phyloP scores from a whole-genome alignment of 2,113 vertebrate species.

The Passer domesticus region DNA sequence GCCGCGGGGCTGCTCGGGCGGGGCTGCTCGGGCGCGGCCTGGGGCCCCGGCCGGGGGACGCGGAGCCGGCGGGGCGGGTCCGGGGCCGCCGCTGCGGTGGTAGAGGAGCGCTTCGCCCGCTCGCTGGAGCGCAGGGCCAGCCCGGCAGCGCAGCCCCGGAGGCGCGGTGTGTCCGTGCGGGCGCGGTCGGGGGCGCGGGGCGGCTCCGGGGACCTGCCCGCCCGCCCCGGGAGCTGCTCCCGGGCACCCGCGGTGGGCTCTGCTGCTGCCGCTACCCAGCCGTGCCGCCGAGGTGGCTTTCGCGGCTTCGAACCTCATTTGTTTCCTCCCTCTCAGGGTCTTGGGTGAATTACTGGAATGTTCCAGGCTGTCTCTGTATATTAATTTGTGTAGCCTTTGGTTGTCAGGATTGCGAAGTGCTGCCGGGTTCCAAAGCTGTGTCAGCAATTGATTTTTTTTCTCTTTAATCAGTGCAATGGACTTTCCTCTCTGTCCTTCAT shows the following conservation, averaged over 20 bases:
- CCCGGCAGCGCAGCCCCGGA: neutral
- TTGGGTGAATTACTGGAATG: conserved; percentile 8
- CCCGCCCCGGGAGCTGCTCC: neutral
- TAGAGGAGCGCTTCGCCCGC: neutral
- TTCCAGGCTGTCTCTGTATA: neutral
- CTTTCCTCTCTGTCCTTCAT: neutral
- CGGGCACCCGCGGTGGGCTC: no score
- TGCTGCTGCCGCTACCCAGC: neutral
- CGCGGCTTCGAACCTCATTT: neutral
- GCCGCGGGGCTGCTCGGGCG: no score
- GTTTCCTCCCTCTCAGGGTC: neutral
- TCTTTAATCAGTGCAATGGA: neutral
- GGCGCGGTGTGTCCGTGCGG: neutral
- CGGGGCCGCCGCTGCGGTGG: neutral
- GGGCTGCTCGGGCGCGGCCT: neutral
- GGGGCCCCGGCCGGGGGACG: neutral
- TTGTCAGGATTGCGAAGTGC: neutral
- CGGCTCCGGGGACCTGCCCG: neutral
- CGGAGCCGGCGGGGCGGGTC: neutral
- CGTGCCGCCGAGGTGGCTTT: neutral
- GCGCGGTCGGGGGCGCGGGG: neutral
- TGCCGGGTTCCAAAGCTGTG: neutral
- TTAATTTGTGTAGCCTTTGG: neutral
- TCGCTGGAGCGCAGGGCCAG: neutral
- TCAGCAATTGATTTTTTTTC: neutral